Evolutionary conservation across 2,797 vertebrate species (phyloP).

Genomic region (Xenops minutus): DNA sequence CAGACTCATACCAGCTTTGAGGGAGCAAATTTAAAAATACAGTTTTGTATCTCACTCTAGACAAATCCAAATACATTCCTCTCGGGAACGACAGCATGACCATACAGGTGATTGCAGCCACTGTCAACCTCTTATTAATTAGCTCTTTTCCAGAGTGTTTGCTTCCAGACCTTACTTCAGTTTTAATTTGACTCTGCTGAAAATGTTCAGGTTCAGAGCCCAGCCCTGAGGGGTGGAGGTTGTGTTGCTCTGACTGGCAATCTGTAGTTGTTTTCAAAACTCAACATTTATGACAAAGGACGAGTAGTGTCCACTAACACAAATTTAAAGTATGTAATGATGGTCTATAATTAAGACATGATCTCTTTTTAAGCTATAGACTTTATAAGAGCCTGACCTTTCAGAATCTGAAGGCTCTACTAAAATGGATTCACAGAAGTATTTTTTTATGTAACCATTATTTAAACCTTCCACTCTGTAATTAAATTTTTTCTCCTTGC

Average conservation of each 20-base stretch:
- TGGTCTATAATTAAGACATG: not conserved
- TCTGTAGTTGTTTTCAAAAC: not conserved
- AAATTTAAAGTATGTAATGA: not conserved
- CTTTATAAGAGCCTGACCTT: not conserved
- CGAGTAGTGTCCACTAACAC: not conserved
- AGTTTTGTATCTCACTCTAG: not conserved
- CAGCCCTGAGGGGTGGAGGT: not conserved
- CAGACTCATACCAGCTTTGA: not conserved
- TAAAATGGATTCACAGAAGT: constrained; percentile 15
- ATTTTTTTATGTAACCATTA: constrained; percentile 23
- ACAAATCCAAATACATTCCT: not conserved
- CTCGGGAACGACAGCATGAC: rapidly evolving
- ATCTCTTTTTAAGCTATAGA: not conserved
- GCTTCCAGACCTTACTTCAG: not conserved
- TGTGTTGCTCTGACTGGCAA: not conserved
- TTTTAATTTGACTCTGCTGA: not conserved
- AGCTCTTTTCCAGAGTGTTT: not conserved
- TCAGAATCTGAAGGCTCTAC: not conserved
- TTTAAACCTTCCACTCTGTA: constrained; percentile 31
- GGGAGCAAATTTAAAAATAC: not conserved
- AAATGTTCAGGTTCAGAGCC: not conserved
- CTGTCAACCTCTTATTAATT: not conserved
- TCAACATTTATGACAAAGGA: not conserved
- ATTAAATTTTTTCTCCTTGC: constrained; percentile 47
- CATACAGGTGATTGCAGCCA: not conserved